Evolutionary conservation across 2,797 vertebrate species (phyloP), one percentile per base, ranked within the genome.

Genomic region (Mormyrops attenuatus): DNA sequence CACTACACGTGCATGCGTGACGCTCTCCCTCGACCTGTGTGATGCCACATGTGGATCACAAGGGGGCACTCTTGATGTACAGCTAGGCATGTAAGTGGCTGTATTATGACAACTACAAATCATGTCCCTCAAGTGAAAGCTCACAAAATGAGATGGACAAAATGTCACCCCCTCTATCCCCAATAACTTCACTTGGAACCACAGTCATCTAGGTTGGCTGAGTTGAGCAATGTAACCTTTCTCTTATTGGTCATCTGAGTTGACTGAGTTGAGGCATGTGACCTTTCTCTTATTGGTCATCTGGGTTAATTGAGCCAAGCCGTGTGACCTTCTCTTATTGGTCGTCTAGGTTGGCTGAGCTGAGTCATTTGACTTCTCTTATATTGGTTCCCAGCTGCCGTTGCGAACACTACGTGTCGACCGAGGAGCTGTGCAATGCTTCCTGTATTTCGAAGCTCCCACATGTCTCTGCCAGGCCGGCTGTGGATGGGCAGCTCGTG

Each of bases 341-440:
- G 38, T 22, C 5, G 3, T 84, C 77, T 84, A 1, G 77, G 9
- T 49, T 49, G 80, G 44, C 44, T 22, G 13, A 38, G 17, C 69
- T 77, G 38, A 38, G 6, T 2, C 69, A 77, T 77, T 0, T 77
- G 15, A 34, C 30, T 13, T 85, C 13, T 60, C 20, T 89, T 30
- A 89, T 50, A 5, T 85, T 52, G 47, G 44, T 73, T 3, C 26
- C 0, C 90, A 99, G 98, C 91, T 99, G 98, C 93, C 96, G 93
- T 30, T 99, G 98, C 93, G 93, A 93, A 90, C 94, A 91, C 47
- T 99, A 98, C 0, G 50, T 98, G 85, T 97, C 97, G 1, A 95
- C 94, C 0, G 98, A 99, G 93, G 97, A 99, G 92, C 95, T 99
- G 22, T 99, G 98, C 91, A 95, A 98, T 88, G 91, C 93, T 0